These are phyloP conservation scores for Eutrigla gurnardus DNA, from an alignment of 2,797 vertebrate species.

Conservation along the genomic window DNA sequence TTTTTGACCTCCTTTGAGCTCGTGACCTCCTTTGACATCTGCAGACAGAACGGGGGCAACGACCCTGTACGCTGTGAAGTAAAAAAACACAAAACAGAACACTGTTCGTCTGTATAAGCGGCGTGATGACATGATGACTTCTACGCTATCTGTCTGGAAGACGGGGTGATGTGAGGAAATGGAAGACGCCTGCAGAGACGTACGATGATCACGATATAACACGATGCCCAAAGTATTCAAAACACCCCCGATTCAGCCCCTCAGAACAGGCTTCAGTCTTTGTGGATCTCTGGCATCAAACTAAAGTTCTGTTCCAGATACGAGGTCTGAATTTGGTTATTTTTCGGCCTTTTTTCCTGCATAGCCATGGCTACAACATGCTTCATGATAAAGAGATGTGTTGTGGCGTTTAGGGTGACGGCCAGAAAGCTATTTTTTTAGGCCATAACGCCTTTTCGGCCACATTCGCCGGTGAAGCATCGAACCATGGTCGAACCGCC, in stretches of 20 bases:
- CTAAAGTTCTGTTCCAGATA: too few species aligned
- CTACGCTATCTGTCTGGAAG: not conserved
- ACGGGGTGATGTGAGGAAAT: constrained; percentile 13
- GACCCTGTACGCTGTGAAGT: constrained; percentile 21
- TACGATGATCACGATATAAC: not conserved
- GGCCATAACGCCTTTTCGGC: constrained; percentile 1
- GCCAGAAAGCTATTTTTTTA: constrained; percentile 3
- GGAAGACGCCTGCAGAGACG: constrained; percentile 5
- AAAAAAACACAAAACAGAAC: not conserved
- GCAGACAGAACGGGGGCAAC: constrained; percentile 65
- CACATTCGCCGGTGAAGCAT: too few species aligned
- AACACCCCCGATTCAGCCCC: not conserved
- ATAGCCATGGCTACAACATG: not conserved
- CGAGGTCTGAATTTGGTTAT: not conserved
- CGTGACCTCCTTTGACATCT: constrained; percentile 79
- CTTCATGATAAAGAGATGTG: not conserved
- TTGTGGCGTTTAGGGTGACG: not conserved
- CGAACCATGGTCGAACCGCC: not conserved
- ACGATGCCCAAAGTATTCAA: not conserved
- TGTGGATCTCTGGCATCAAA: too few species aligned
- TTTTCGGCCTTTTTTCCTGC: not conserved
- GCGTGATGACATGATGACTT: not conserved
- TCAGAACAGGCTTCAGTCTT: too few species aligned
- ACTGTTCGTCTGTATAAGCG: too few species aligned
- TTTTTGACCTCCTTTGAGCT: constrained; percentile 49